Evolutionary conservation across 1,140 invertebrate species (phyloP).

Genomic region (Laupala kohalensis): DNA sequence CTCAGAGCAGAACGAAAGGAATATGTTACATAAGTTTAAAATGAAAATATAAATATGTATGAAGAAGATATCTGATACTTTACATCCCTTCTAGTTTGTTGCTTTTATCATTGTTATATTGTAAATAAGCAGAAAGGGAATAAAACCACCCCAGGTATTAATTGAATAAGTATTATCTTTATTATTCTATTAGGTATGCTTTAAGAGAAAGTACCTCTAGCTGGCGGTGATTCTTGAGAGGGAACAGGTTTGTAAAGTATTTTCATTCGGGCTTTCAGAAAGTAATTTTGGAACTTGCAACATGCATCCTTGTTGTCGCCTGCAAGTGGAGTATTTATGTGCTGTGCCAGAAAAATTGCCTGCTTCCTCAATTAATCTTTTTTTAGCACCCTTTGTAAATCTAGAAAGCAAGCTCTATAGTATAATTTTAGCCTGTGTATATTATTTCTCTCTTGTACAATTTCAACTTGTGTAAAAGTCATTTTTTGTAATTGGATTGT

Average conservation of each 20-base stretch:
- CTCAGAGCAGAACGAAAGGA: background rate
- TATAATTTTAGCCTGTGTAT: too few species aligned
- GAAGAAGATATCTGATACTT: constrained; percentile 1
- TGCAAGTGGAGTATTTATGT: too few species aligned
- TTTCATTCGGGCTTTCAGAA: constrained; percentile 1
- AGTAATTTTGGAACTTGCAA: background rate
- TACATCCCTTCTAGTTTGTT: constrained; percentile 11
- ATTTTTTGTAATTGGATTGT: too few species aligned
- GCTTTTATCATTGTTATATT: constrained; percentile 13
- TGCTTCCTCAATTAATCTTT: too few species aligned
- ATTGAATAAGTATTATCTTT: constrained; percentile 9
- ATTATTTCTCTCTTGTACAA: too few species aligned
- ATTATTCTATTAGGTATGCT: background rate
- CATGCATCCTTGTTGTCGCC: background rate
- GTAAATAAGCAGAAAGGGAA: constrained; percentile 6
- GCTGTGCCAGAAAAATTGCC: too few species aligned
- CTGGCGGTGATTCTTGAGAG: background rate
- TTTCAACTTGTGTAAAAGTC: too few species aligned
- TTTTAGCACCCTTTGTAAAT: too few species aligned
- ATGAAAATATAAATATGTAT: background rate
- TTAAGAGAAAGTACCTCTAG: constrained; percentile 1
- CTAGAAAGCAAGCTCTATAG: too few species aligned
- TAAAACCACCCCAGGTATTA: background rate
- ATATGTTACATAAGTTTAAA: background rate
- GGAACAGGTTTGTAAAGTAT: background rate